phyloP scores from a whole-genome alignment of 2,797 vertebrate genomes.

The Syndactyla subalaris region DNA sequence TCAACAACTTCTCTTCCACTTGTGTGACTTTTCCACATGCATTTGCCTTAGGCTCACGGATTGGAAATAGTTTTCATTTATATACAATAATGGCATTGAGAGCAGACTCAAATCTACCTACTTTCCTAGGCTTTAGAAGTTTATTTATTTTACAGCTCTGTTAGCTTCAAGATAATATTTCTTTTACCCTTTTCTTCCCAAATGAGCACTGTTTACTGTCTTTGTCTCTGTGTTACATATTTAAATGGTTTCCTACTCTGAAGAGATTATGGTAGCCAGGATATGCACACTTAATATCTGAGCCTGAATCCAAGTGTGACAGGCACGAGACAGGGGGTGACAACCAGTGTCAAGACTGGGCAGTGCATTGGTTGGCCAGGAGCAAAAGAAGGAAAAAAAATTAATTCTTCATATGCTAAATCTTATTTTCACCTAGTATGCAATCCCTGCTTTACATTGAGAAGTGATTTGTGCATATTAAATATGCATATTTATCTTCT shows the following conservation, averaged over 20 bases:
- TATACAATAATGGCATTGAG: slow-evolving; percentile 5
- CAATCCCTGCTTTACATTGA: not conserved
- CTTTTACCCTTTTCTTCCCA: not conserved
- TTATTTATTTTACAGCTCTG: slow-evolving; percentile 30
- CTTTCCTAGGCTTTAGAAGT: not conserved
- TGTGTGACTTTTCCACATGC: not conserved
- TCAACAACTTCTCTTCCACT: not conserved
- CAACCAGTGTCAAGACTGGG: not conserved
- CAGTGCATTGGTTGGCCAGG: not conserved
- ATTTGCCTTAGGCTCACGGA: slow-evolving; percentile 14
- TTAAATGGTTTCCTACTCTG: not conserved
- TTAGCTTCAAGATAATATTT: slow-evolving; percentile 24
- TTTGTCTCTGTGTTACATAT: not conserved
- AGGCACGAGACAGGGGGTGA: not conserved
- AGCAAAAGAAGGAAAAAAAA: not conserved
- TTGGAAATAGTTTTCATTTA: slow-evolving; percentile 39
- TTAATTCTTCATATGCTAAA: not conserved
- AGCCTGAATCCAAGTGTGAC: not conserved
- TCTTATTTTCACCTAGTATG: not conserved
- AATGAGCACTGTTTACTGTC: not conserved
- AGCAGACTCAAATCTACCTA: slow-evolving; percentile 22
- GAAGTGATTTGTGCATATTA: not conserved
- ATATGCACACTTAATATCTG: not conserved
- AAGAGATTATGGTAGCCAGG: not conserved
- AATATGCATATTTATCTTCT: not conserved